Base-by-base conservation (phyloP, 2,113 vertebrate species). In the Apodemus sylvaticus region DNA sequence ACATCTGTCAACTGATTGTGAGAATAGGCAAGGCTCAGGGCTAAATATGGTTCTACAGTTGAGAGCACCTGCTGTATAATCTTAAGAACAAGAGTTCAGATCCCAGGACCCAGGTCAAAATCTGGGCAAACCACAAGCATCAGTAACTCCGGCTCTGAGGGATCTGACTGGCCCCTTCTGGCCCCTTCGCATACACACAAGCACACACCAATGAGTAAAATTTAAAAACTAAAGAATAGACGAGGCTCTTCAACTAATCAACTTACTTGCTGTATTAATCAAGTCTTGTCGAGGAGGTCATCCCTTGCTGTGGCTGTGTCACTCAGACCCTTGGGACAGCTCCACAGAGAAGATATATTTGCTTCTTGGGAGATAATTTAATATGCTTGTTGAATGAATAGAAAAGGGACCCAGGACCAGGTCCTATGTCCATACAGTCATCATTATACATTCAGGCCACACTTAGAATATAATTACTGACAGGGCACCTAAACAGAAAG, bases 391-490 rank as follows among this genome's bases (percentile, higher is more conserved):
- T 85, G 17, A 77, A 39, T 89, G 29, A 87, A 89, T 91, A 62
- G 45, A 76, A 96, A 94, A 64, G 17, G 79, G 36, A 94, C 19
- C 12, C 62, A 93, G 45, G 74, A 3, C 53, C 36, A 86, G 29
- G 4, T 83, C 5, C 73, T 82, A 10, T 76, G 76, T 90, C 90
- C 48, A 66, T 1, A 55, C 7, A 73, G 9, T 14, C 76, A 88
- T 51, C 22, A 60, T 92, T 92, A 51, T 62, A 62, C 36, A 48
- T 45, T 53, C 86, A 85, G 29, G 16, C 3, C 64, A 94, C 55
- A 87, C n/a, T 76, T 89, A n/a, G 34, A 93, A 81, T 82, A 11
- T 82, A 94, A 96, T 86, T 51, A 64, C 24, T 96, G 73, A 31
- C 9, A 79, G 7, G 87, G 48, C 3, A 19, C 17, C 11, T n/a